Evolutionary conservation across 1,140 invertebrate genomes (phyloP).

Genomic region (Neuroterus valhalla): DNA sequence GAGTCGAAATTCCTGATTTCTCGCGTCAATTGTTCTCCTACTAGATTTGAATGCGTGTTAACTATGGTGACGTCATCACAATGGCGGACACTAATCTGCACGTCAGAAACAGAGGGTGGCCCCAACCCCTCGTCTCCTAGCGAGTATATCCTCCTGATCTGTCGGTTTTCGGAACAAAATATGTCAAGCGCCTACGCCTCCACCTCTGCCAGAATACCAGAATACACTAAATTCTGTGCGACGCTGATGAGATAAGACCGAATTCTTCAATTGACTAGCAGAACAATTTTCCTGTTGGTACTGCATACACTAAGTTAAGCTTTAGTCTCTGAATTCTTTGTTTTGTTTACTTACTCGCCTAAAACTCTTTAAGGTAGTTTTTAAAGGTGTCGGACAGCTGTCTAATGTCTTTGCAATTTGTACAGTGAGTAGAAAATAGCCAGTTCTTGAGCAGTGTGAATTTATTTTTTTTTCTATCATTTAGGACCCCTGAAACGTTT

Average conservation of each 20-base stretch:
- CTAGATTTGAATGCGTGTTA: slow-evolving; percentile 71
- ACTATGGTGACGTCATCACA: slow-evolving; percentile 74
- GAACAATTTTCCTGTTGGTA: no score
- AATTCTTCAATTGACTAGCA: background rate
- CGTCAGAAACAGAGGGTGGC: slow-evolving; percentile 72
- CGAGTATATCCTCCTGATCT: slow-evolving; percentile 67
- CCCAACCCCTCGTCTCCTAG: slow-evolving; percentile 54
- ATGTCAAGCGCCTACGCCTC: slow-evolving; percentile 69
- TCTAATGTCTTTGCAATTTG: no score
- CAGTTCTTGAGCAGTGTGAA: no score
- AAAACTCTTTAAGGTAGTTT: no score
- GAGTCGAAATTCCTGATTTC: background rate
- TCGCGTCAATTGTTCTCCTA: slow-evolving; percentile 6
- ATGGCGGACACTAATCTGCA: slow-evolving; percentile 76
- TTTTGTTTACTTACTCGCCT: no score
- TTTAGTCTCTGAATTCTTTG: no score
- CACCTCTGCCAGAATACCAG: background rate
- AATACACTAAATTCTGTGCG: background rate
- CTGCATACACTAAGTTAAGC: no score
- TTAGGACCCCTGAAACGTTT: no score
- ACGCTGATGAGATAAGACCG: background rate
- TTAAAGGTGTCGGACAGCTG: no score
- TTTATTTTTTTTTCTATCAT: no score
- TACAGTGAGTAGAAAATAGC: no score
- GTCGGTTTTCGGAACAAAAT: slow-evolving; percentile 72